These are phyloP conservation scores for Branchellion lobata DNA, from an alignment of 2,888 invertebrate genomes.

Conservation along the genomic window DNA sequence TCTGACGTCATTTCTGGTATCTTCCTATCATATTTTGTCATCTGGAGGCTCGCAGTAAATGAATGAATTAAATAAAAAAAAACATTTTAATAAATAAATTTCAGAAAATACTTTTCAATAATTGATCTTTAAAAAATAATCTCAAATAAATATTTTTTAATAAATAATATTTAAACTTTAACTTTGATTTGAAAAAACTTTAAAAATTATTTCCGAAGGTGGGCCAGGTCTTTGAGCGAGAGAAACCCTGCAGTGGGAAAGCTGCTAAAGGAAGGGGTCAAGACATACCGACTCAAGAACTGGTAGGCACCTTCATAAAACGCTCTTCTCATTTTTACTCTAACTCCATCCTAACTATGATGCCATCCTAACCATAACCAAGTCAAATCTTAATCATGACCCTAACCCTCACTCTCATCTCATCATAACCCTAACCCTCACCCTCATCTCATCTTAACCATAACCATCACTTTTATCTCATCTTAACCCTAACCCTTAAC, in stretches of 20 bases:
- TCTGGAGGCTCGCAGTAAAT: no score
- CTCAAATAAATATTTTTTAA: no score
- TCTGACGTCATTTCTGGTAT: no score
- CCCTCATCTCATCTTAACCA: no score
- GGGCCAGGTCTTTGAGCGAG: slow-evolving; percentile 59
- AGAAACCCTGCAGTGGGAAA: slow-evolving; percentile 57
- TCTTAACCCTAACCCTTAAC: no score
- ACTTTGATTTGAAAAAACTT: neutral
- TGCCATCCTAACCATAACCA: neutral
- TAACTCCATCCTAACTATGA: neutral
- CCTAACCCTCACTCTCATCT: neutral
- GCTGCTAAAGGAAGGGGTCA: slow-evolving; percentile 56
- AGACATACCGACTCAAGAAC: slow-evolving; percentile 54
- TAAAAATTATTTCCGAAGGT: slow-evolving; percentile 52
- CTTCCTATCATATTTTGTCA: no score
- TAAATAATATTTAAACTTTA: slow-evolving; percentile 12
- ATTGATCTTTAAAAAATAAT: no score
- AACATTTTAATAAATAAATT: no score
- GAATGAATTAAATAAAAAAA: no score
- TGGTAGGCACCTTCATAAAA: slow-evolving; percentile 50
- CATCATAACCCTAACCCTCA: neutral
- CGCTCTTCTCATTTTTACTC: no score
- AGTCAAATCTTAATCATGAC: neutral
- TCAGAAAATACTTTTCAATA: no score
- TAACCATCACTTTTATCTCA: no score